Evolutionary conservation across 92 coral and sea anemone genomes (phyloP).

Genomic region (Scolanthus callimorphus): DNA sequence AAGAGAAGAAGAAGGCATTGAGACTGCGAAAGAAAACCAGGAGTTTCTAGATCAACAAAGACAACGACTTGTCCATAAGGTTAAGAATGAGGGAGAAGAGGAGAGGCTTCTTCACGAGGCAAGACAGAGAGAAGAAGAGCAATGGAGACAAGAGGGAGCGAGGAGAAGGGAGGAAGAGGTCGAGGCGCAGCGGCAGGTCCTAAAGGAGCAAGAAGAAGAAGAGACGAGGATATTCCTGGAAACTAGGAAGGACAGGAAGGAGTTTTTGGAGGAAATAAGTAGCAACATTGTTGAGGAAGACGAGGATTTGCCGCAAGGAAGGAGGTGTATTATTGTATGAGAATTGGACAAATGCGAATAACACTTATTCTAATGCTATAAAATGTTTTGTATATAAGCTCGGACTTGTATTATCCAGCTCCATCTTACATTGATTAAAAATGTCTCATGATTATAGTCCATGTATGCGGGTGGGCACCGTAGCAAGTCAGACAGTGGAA

Average conservation of each 20-base stretch:
- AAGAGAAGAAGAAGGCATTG: slow-evolving; percentile 10
- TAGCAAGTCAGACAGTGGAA: too few species aligned
- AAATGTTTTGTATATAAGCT: too few species aligned
- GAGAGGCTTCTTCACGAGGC: slow-evolving; percentile 17
- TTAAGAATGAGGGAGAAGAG: slow-evolving; percentile 11
- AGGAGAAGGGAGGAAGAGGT: slow-evolving; percentile 10
- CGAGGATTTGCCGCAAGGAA: too few species aligned
- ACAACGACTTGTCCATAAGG: slow-evolving; percentile 20
- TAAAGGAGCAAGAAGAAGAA: slow-evolving; percentile 21
- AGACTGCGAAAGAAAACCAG: slow-evolving; percentile 13
- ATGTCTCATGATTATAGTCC: too few species aligned
- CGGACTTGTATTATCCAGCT: too few species aligned
- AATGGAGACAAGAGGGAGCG: slow-evolving; percentile 13
- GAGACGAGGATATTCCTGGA: slow-evolving; percentile 22
- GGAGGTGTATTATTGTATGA: too few species aligned
- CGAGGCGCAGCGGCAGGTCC: slow-evolving; percentile 31
- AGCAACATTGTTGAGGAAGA: background rate
- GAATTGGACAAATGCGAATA: too few species aligned
- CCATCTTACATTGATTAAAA: too few species aligned
- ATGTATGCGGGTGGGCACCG: too few species aligned
- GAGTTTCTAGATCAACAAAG: slow-evolving; percentile 21
- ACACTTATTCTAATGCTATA: too few species aligned
- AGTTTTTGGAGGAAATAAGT: slow-evolving; percentile 20
- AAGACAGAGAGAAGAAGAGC: slow-evolving; percentile 21
- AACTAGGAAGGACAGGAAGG: slow-evolving; percentile 6